Conservation (phyloP, 2,113 vertebrate genomes). For the Triplophysa tibetana region DNA sequence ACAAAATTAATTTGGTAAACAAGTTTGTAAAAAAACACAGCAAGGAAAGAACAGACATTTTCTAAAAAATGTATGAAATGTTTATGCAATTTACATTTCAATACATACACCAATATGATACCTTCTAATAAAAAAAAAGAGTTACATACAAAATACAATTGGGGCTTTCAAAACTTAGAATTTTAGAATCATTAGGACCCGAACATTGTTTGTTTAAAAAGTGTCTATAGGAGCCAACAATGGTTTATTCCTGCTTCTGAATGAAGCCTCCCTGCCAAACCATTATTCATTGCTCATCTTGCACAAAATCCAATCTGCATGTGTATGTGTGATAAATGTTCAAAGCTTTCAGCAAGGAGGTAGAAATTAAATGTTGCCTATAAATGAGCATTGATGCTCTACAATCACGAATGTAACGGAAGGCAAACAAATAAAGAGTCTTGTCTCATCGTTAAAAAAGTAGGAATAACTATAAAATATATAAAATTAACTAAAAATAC, state of each 20-base stretch:
- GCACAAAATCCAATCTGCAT: neutral
- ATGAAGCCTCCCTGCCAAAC: neutral
- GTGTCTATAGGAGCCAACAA: neutral
- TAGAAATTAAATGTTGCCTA: conserved; percentile 15
- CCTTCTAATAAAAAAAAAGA: neutral
- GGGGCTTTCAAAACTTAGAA: neutral
- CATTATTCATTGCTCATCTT: neutral
- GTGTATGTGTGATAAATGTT: neutral
- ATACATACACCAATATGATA: neutral
- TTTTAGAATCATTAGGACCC: neutral
- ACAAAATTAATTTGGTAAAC: conserved; percentile 22
- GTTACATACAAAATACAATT: neutral
- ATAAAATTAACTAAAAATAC: conserved; percentile 3
- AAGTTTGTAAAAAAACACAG: conserved; percentile 5
- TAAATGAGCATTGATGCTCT: conserved; percentile 3
- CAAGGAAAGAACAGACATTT: conserved; percentile 2
- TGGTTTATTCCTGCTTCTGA: neutral
- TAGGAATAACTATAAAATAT: neutral
- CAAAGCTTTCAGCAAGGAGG: conserved; percentile 19
- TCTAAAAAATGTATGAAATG: conserved; percentile 8
- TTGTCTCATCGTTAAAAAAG: neutral
- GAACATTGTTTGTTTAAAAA: neutral
- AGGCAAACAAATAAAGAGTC: conserved; percentile 2
- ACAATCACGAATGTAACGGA: conserved; percentile 26
- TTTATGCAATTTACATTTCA: conserved; percentile 22